Conservation (phyloP, 2,888 invertebrate species). For the Pherbina coryleti region DNA sequence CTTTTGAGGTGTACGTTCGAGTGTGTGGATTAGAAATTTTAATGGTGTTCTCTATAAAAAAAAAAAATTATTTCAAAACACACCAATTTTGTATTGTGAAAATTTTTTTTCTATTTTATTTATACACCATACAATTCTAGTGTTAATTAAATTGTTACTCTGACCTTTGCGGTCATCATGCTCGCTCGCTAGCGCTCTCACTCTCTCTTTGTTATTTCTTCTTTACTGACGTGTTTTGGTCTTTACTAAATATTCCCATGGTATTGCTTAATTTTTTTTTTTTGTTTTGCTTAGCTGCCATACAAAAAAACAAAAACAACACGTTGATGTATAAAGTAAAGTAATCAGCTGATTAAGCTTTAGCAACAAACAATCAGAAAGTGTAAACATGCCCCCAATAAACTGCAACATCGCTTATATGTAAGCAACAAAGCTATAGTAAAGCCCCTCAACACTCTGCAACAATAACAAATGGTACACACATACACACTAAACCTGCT, state of each 20-base stretch:
- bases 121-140: too few species aligned
- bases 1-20: too few species aligned
- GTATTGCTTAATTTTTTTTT: background rate
- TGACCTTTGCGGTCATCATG: too few species aligned
- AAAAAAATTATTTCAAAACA: too few species aligned
- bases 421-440: background rate
- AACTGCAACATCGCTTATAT: background rate
- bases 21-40: too few species aligned
- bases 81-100: too few species aligned
- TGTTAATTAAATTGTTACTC: too few species aligned
- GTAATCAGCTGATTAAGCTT: conserved; percentile 1
- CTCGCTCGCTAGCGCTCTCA: background rate
- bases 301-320: background rate
- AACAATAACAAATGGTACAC: background rate
- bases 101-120: too few species aligned
- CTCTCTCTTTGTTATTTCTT: background rate
- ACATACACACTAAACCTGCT: background rate
- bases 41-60: too few species aligned
- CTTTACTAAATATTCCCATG: background rate
- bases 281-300: background rate
- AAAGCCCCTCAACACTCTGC: background rate
- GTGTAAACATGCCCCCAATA: conserved; percentile 6
- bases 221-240: background rate
- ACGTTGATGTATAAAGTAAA: background rate
- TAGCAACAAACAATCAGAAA: background rate